Evolutionary conservation across 2,888 invertebrate species (phyloP).

Genomic region (Linnaemya vulpina): DNA sequence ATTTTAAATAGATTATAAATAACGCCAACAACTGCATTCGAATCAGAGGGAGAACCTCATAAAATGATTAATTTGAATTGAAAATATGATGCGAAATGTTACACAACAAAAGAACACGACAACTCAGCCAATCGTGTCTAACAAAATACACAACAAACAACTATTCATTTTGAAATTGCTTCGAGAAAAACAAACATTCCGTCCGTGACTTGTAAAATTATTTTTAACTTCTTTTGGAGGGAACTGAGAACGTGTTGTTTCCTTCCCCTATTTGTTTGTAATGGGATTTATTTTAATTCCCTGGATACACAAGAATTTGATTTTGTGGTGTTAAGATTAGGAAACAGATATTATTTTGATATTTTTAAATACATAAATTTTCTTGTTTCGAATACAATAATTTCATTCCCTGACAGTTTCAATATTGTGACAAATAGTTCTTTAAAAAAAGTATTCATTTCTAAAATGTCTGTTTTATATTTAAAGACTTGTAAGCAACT

Average conservation of each 20-base stretch:
- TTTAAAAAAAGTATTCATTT: conserved; percentile 17
- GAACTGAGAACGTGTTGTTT: neutral
- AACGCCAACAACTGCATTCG: conserved; percentile 5
- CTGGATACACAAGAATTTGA: conserved; percentile 31
- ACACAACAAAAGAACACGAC: neutral
- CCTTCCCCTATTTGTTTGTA: conserved; percentile 9
- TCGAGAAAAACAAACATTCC: neutral
- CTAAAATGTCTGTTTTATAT: neutral
- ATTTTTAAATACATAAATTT: conserved; percentile 30
- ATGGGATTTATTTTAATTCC: conserved; percentile 41
- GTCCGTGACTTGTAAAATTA: conserved; percentile 10
- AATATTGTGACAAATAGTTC: conserved; percentile 13
- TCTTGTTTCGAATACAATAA: neutral
- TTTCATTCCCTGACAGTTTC: conserved; percentile 3
- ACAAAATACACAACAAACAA: neutral
- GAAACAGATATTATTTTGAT: conserved; percentile 11
- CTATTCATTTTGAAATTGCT: neutral
- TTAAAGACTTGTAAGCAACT: neutral
- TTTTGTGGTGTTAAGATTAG: neutral
- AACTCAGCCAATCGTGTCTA: neutral
- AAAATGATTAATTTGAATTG: neutral
- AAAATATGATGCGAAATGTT: neutral
- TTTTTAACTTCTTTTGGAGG: neutral
- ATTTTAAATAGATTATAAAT: neutral
- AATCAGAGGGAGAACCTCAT: neutral